Evolutionary conservation across 2,888 invertebrate genomes (phyloP), one percentile per base, ranked within the genome.

Genomic region (Lasioglossum malachurum): DNA sequence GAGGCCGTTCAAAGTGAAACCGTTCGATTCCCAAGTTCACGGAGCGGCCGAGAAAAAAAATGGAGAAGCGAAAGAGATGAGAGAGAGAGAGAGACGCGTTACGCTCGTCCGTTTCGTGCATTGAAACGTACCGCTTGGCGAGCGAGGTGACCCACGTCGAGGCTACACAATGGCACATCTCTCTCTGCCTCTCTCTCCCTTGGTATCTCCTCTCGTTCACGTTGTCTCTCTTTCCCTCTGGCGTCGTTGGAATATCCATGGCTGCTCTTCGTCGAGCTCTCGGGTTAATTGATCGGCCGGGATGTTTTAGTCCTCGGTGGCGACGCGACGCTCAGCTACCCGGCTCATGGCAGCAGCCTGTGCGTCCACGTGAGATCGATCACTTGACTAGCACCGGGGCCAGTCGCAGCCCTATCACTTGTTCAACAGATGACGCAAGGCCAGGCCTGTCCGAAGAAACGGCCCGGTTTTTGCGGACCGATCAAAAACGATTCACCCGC

Each of bases 231-330:
- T n/a, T 41, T 41, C 71, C 72, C 78, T 31, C 31, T 2, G 19
- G 75, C 85, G 23, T 78, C 81, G 64, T 85, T 80, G 78, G 75
- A 86, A 78, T 75, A 75, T 86, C 77, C 78, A 71, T 67, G 67
- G 77, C 60, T 69, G 64, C 64, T 79, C 69, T 82, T 78, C 67
- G 41, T 69, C 69, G 57, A 41, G 76, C 53, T 72, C 75, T 69
- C 78, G 78, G 82, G 86, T 88, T 91, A 91, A 91, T 91, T 91
- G 91, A 91, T 91, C 89, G 86, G 75, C 82, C 74, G 75, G 75
- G 72, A 86, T 74, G 87, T 73, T 80, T 79, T 78, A 83, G 78
- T 84, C 80, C 80, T 80, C 83, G 83, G 75, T 69, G 83, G 72
- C 72, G 74, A 71, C 75, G 80, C 83, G 71, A 60, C 75, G 78